These are phyloP conservation scores for Syrrhaptes paradoxus DNA, from an alignment of 2,113 vertebrate genomes.

Conservation along the genomic window DNA sequence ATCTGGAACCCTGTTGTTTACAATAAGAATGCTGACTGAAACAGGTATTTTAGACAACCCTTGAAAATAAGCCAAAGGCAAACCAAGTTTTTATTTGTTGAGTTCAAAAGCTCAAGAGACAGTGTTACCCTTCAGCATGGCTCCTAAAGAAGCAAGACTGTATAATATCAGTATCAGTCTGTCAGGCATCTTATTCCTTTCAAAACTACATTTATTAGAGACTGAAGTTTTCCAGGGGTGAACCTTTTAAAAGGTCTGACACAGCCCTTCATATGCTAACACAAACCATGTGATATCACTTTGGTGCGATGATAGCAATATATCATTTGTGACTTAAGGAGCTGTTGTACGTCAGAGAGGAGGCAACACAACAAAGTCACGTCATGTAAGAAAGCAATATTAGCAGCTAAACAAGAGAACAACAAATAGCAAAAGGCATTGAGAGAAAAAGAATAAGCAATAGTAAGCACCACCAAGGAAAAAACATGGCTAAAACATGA, in stretches of 20 bases:
- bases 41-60: background rate
- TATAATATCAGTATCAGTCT: background rate
- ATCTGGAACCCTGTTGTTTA: background rate
- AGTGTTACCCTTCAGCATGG: background rate
- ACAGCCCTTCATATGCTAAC: background rate
- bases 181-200: background rate
- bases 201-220: background rate
- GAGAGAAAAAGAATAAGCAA: background rate
- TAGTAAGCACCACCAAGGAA: background rate
- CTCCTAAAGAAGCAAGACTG: background rate
- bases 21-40: background rate
- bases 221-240: background rate
- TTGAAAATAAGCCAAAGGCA: background rate
- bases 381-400: background rate
- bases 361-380: background rate
- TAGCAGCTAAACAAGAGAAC: background rate
- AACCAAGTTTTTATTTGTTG: background rate
- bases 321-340: background rate
- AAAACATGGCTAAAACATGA: accelerated
- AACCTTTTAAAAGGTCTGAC: background rate
- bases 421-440: background rate
- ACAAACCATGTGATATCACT: background rate
- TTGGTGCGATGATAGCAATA: accelerated
- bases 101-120: background rate
- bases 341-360: background rate